Conservation (phyloP, 2,888 invertebrate genomes). For the Ypsolopha sequella region DNA sequence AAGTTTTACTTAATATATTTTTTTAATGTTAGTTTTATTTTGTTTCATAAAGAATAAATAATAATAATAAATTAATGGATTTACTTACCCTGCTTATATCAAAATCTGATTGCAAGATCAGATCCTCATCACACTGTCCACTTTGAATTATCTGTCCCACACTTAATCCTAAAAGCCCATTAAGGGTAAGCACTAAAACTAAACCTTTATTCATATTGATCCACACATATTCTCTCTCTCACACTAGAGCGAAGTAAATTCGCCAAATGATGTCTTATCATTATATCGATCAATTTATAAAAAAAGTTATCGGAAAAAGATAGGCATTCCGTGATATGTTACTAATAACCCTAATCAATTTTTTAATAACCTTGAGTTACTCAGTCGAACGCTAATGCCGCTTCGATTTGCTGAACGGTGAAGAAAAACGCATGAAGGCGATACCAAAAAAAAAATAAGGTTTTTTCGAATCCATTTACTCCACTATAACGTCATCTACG, state of each 20-base stretch:
- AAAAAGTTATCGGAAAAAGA: background rate
- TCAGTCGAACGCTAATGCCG: too few species aligned
- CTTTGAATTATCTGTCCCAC: constrained; percentile 34
- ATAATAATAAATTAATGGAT: background rate
- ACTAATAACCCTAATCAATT: background rate
- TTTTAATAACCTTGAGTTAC: background rate
- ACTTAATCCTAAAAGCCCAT: constrained; percentile 29
- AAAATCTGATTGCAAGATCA: constrained; percentile 23
- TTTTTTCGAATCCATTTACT: too few species aligned
- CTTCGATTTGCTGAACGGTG: too few species aligned
- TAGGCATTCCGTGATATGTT: background rate
- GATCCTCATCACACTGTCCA: constrained; percentile 35
- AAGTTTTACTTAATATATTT: too few species aligned
- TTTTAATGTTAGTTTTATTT: too few species aligned
- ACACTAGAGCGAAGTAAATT: background rate
- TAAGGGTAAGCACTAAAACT: constrained; percentile 27
- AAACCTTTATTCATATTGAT: background rate
- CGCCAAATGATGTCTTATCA: background rate
- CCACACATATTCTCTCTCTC: background rate
- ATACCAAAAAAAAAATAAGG: too few species aligned
- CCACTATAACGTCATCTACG: too few species aligned
- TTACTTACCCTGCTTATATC: constrained; percentile 25
- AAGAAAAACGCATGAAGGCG: too few species aligned
- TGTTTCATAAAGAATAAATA: too few species aligned
- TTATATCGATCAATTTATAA: background rate